Evolutionary conservation across 2,113 vertebrate genomes (phyloP), one percentile per base, ranked within the genome.

Genomic region (Morphnarchus princeps): DNA sequence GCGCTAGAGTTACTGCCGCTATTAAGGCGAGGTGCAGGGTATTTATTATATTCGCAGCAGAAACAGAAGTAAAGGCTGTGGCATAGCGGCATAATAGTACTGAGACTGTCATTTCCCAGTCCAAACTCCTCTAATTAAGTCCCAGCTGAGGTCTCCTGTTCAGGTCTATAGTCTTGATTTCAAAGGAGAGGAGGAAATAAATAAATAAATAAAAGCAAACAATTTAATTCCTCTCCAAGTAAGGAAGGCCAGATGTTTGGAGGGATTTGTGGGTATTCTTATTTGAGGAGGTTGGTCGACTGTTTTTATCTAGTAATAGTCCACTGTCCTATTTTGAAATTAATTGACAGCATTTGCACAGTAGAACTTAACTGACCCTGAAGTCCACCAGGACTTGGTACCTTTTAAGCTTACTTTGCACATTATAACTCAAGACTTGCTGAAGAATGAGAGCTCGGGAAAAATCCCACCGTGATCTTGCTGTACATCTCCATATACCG

Each of bases 121-220:
- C 89, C 90, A 96, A 86, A 63, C 32, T 95, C 84, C 73, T 80
- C 95, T 98, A 98, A 98, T 98, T 95, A 98, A 97, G 87, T 98
- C 97, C 96, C 97, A 91, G 6, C n/a, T 92, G 96, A 97, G 90
- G 86, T 94, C 70, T 73, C 50, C 90, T 87, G 43, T 91, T 94
- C 92, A 94, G 76, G 89, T 91, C 62, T 54, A 62, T 55, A 87
- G 91, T 87, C 87, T 93, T 61, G 12, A 72, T 83, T 94, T 90
- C 92, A 95, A 87, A 73, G 26, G 17, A 82, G 38, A 62, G 34
- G 73, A 85, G 42, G 74, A 42, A 82, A 71, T 43, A 49, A 28
- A 84, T 34, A 49, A 62, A 72, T 67, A 74, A 95, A 92, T 31
- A 79, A 83, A 94, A 77, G 62, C 20, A 84, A 72, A 45, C 10